Base-by-base conservation (phyloP, 2,888 invertebrate genomes). In the Cataglyphis altisquamis region DNA sequence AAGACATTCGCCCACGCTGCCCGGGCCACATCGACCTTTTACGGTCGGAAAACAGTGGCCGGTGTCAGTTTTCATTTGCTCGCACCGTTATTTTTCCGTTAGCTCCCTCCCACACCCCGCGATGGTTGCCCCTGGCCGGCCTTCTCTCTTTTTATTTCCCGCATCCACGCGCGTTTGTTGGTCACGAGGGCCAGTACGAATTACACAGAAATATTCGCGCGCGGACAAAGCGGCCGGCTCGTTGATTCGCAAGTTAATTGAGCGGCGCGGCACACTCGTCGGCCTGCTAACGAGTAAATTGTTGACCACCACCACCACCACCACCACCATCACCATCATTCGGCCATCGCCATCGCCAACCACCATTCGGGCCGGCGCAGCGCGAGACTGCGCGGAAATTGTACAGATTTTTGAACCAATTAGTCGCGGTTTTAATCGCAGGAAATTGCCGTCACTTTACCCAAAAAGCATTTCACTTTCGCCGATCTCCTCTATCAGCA, bases 241-340 rank as follows among this genome's bases (percentile, higher is more conserved):
- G 91, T 90, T 91, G 90, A 92, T 92, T 92, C 90, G 88, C 88
- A 86, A 90, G 92, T 93, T 93, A 94, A 94, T 94, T 94, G 94
- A 94, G 92, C 92, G 92, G 91, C 91, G 85, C 91, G 89, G 88
- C 88, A 77, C 78, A 89, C 89, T 86, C 89, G 91, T 88, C 91
- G 91, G 85, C 88, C 90, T 91, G 91, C 92, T 94, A 94, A 94
- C 92, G 93, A 94, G 94, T 92, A 93, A 93, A 94, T 94, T 91
- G 93, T 90, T 92, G 90, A 92, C 90, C 91, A 91, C 87, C 82
- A 87, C 87, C 85, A 77, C 67, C 82, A 25, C 83, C 86, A 21
- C 64, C 70, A 80, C 72, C 88, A 84, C 84, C 86, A 41, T 60
- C 75, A 41, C 60, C 82, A 25, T 75, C 81, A 67, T 41, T 55